Evolutionary conservation across 2,797 vertebrate species (phyloP).

Genomic region (Malacoctenus gilli): DNA sequence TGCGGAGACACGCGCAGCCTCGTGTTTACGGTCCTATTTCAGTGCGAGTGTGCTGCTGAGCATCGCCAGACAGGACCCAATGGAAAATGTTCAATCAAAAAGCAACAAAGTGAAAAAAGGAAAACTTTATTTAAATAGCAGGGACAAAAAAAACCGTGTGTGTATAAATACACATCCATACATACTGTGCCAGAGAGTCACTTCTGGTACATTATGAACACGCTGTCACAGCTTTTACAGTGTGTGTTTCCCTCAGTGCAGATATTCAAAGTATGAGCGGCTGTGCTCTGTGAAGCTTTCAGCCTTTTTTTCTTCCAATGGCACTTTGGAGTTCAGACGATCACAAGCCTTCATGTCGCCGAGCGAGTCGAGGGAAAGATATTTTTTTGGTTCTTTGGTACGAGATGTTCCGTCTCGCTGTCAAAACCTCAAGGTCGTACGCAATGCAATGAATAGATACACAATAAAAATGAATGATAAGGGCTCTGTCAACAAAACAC

Average conservation of each 20-base stretch:
- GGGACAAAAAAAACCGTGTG: no score
- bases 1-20: not conserved
- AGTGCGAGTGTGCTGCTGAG: not conserved
- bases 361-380: not conserved
- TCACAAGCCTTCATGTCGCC: not conserved
- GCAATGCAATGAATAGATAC: not conserved
- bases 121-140: no score
- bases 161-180: not conserved
- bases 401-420: slow-evolving; percentile 1
- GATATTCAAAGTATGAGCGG: not conserved
- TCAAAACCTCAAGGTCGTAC: slow-evolving; percentile 2
- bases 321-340: slow-evolving; percentile 2
- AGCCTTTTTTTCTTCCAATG: slow-evolving; percentile 1
- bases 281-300: slow-evolving; percentile 3
- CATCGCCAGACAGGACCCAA: no score
- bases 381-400: not conserved
- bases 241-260: not conserved
- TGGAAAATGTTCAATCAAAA: no score
- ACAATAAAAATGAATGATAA: not conserved
- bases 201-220: not conserved
- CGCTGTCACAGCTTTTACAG: not conserved
- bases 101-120: no score
- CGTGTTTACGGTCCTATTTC: not conserved
- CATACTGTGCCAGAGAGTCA: not conserved
- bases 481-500: not conserved